Evolutionary conservation across 1,140 invertebrate genomes (phyloP).

Genomic region (Zaprionus tsacasi): DNA sequence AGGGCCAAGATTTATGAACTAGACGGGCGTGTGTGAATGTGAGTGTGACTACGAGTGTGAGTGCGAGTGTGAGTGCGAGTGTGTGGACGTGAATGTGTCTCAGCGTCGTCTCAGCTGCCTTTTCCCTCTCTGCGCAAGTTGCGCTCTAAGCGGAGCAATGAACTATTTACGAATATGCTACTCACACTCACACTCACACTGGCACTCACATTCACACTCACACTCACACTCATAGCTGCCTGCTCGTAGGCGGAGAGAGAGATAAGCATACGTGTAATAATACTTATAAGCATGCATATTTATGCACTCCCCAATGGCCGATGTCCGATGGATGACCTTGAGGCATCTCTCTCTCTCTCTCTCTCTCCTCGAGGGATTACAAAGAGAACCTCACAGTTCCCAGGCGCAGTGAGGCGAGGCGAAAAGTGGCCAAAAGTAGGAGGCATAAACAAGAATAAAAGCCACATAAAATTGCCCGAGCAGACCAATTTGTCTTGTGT

Average conservation of each 20-base stretch:
- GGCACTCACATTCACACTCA: slow-evolving; percentile 33
- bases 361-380: slow-evolving; percentile 4
- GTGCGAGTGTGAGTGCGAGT: slow-evolving; percentile 17
- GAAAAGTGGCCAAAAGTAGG: slow-evolving; percentile 1
- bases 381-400: slow-evolving; percentile 16
- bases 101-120: slow-evolving; percentile 41
- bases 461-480: background rate
- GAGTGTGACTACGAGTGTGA: slow-evolving; percentile 8
- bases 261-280: slow-evolving; percentile 50
- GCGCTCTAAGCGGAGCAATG: slow-evolving; percentile 70
- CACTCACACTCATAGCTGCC: slow-evolving; percentile 27
- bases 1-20: slow-evolving; percentile 78
- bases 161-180: slow-evolving; percentile 74
- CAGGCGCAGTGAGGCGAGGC: slow-evolving; percentile 14
- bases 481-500: slow-evolving; percentile 11
- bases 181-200: slow-evolving; percentile 38
- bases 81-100: slow-evolving; percentile 41
- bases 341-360: slow-evolving; percentile 9
- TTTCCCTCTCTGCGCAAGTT: slow-evolving; percentile 31
- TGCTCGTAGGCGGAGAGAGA: slow-evolving; percentile 37
- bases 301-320: slow-evolving; percentile 22
- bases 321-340: slow-evolving; percentile 38
- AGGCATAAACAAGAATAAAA: slow-evolving; percentile 9
- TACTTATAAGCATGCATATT: slow-evolving; percentile 51
- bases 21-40: slow-evolving; percentile 40